Conservation (phyloP, 2,113 vertebrate genomes). For the Callionymus lyra region DNA sequence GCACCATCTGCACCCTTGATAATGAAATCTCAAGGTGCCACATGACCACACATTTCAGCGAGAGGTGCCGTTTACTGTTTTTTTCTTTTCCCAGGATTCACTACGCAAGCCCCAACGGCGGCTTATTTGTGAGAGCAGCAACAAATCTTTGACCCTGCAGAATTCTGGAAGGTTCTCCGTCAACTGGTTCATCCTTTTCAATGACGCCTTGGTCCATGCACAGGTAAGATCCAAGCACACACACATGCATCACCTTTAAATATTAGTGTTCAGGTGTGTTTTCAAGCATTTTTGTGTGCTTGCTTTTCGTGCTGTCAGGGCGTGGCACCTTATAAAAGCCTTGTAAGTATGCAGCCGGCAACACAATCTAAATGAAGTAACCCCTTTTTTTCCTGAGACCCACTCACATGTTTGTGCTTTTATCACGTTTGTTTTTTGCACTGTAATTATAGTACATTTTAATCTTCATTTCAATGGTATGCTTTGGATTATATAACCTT, state of each 20-base stretch:
- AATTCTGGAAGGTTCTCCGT: slow-evolving; percentile 94
- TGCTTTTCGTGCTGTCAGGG: slow-evolving; percentile 71
- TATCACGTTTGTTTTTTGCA: background rate
- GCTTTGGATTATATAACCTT: no score
- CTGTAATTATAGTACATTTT: no score
- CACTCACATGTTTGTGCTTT: background rate
- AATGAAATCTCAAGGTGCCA: background rate
- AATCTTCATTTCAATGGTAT: no score
- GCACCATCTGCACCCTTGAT: background rate
- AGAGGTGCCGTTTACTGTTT: background rate
- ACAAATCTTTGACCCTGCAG: slow-evolving; percentile 83
- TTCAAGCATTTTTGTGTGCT: slow-evolving; percentile 53
- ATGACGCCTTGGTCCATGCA: slow-evolving; percentile 88
- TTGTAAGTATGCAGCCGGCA: slow-evolving; percentile 63
- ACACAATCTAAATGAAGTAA: slow-evolving; percentile 10
- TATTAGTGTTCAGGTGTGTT: slow-evolving; percentile 25
- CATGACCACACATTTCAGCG: background rate
- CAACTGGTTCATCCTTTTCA: slow-evolving; percentile 99
- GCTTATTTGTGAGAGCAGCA: slow-evolving; percentile 92
- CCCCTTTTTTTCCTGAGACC: background rate
- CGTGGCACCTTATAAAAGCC: slow-evolving; percentile 66
- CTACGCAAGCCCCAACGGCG: slow-evolving; percentile 85
- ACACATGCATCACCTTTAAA: slow-evolving; percentile 2
- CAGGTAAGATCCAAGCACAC: slow-evolving; percentile 72
- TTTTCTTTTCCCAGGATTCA: slow-evolving; percentile 72